A percentile compares a stretch with the other conserved stretches of the same genome.
Conservation (phyloP, 2,888 invertebrate genomes). For the Orthonychiurus folsomi region DNA sequence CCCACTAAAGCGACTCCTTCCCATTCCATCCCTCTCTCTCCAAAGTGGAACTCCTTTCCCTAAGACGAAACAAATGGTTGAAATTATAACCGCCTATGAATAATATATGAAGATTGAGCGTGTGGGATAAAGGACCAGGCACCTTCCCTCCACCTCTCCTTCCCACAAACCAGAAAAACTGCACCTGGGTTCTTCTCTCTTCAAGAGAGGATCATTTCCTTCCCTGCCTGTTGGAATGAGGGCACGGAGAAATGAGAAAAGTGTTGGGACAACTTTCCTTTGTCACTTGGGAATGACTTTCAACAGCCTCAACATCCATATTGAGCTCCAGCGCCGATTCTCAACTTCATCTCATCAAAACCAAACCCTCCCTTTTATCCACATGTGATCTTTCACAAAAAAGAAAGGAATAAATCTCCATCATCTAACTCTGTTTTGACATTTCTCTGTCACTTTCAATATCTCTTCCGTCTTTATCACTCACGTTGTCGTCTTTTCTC, state of each 20-base stretch:
- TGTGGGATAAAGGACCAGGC: slow-evolving; percentile 25
- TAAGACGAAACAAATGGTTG: slow-evolving; percentile 18
- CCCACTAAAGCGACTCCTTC: slow-evolving; percentile 17
- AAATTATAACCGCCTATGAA: slow-evolving; percentile 21
- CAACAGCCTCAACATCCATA: background rate
- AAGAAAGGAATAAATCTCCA: slow-evolving; percentile 24
- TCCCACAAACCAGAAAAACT: slow-evolving; percentile 18
- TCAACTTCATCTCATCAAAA: background rate
- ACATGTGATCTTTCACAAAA: background rate
- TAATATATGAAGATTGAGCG: slow-evolving; percentile 22
- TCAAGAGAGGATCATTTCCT: slow-evolving; percentile 5
- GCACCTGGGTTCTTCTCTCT: slow-evolving; percentile 25
- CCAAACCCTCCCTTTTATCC: background rate
- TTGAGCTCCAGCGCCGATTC: background rate
- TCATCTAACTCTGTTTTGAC: slow-evolving; percentile 22
- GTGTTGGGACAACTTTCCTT: background rate
- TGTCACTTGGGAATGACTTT: background rate
- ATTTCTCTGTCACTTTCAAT: slow-evolving; percentile 27
- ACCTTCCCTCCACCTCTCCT: slow-evolving; percentile 20
- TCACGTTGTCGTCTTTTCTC: slow-evolving; percentile 16
- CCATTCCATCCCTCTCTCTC: slow-evolving; percentile 2
- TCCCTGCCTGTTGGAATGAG: background rate
- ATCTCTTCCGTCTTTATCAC: slow-evolving; percentile 26
- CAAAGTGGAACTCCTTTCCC: slow-evolving; percentile 9
- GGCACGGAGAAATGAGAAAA: background rate